Evolutionary conservation across 2,113 vertebrate species (phyloP).

Genomic region (Misgurnus anguillicaudatus): DNA sequence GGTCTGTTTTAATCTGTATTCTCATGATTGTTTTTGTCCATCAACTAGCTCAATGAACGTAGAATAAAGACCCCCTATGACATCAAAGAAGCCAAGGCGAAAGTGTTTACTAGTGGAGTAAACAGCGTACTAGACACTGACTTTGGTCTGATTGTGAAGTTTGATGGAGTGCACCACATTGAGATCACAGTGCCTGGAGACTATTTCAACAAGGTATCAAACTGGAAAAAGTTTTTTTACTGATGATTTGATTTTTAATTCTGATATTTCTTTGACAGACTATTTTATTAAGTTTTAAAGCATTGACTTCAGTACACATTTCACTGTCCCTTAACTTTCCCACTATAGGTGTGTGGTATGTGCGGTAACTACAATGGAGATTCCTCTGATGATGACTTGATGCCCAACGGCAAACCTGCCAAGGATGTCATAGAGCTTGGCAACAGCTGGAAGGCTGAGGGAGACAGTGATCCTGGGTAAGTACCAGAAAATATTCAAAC

Average conservation of each 20-base stretch:
- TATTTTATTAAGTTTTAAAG: too few species aligned
- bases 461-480: conserved; percentile 75
- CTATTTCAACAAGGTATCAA: conserved; percentile 83
- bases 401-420: conserved; percentile 72
- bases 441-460: conserved; percentile 80
- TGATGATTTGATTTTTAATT: too few species aligned
- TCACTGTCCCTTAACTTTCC: background rate
- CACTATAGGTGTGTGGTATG: conserved; percentile 79
- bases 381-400: conserved; percentile 76
- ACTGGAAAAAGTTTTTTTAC: too few species aligned
- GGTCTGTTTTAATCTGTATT: background rate
- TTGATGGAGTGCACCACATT: conserved; percentile 83
- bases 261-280: too few species aligned
- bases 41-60: conserved; percentile 70
- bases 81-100: conserved; percentile 58
- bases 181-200: conserved; percentile 83
- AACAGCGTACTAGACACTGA: conserved; percentile 81
- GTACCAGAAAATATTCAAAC: conserved; percentile 21
- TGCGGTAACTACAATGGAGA: conserved; percentile 84
- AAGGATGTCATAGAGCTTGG: conserved; percentile 73
- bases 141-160: conserved; percentile 85
- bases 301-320: too few species aligned
- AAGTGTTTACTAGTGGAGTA: conserved; percentile 78
- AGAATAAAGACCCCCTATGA: conserved; percentile 74
- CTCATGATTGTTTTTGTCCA: background rate